Conservation (phyloP, 2,797 vertebrate genomes). For the Hyperoplus lanceolatus region DNA sequence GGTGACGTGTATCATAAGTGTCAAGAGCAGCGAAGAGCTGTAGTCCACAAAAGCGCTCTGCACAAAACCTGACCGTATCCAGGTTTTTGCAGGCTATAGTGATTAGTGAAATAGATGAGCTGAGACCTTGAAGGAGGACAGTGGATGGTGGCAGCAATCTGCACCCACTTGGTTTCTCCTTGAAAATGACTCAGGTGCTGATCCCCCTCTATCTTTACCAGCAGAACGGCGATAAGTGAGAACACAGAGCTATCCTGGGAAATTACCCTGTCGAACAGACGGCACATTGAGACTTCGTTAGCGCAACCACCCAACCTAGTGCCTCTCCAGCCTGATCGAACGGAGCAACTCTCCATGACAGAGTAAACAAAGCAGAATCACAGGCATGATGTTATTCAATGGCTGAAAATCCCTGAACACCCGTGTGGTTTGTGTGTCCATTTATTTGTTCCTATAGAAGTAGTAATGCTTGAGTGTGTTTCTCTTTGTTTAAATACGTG, state of each 20-base stretch:
- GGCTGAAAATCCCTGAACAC: conserved; percentile 31
- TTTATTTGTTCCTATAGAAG: conserved; percentile 23
- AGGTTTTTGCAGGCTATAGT: background rate
- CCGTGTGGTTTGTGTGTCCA: conserved; percentile 23
- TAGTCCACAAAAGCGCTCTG: too few relatives aligned
- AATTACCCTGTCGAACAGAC: conserved; percentile 80
- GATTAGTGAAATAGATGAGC: conserved; percentile 19
- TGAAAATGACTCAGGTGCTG: conserved; percentile 63
- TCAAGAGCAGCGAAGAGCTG: too few relatives aligned
- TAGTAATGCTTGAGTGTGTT: conserved; percentile 11
- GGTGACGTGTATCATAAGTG: too few relatives aligned
- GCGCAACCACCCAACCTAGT: conserved; percentile 66
- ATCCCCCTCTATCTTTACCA: conserved; percentile 66
- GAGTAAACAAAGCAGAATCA: conserved; percentile 75
- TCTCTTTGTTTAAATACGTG: conserved; percentile 37
- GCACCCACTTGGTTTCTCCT: conserved; percentile 52
- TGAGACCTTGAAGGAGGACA: conserved; percentile 21
- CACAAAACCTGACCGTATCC: too few relatives aligned
- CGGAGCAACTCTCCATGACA: conserved; percentile 62
- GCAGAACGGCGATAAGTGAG: conserved; percentile 57
- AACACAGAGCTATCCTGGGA: conserved; percentile 74
- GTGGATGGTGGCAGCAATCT: conserved; percentile 21
- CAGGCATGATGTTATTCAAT: conserved; percentile 53
- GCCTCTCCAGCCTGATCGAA: conserved; percentile 72
- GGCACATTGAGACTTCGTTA: conserved; percentile 79